A percentile compares a stretch with the other conserved stretches of the same genome.
These are phyloP conservation scores for Tringa solitaria DNA, from an alignment of 2,113 vertebrate genomes.

Conservation along the genomic window DNA sequence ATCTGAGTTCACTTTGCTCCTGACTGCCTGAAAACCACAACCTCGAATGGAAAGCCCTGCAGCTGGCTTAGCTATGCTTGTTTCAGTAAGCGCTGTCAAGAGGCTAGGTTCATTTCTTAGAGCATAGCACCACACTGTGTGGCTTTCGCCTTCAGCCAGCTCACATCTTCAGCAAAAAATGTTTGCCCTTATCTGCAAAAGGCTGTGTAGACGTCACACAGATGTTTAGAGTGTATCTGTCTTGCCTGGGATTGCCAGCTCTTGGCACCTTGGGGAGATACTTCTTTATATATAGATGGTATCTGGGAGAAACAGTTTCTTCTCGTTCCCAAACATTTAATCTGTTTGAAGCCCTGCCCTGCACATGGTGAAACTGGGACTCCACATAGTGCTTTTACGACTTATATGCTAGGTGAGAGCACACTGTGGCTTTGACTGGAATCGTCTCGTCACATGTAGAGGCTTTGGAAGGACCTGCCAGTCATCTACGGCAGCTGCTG, in stretches of 20 bases:
- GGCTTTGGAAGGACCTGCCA: background rate
- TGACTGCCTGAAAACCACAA: background rate
- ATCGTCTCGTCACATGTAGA: background rate
- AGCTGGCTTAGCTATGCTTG: background rate
- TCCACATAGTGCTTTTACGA: background rate
- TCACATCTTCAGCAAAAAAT: background rate
- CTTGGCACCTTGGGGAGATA: background rate
- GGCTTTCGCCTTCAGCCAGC: background rate
- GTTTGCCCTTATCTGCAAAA: background rate
- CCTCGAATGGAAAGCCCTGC: background rate
- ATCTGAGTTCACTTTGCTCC: background rate
- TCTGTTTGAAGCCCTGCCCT: background rate
- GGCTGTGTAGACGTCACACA: background rate
- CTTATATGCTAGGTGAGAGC: background rate
- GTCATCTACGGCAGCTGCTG: background rate
- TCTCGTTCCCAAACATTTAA: background rate
- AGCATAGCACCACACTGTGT: background rate
- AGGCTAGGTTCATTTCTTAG: background rate
- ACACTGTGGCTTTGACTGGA: background rate
- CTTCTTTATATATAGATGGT: background rate
- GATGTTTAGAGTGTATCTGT: background rate
- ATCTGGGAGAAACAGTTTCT: background rate
- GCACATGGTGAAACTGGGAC: background rate
- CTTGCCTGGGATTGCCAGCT: background rate
- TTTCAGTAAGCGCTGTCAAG: background rate